Evolutionary conservation across 1,140 invertebrate species (phyloP).

Genomic region (Scaptomyza hsui): DNA sequence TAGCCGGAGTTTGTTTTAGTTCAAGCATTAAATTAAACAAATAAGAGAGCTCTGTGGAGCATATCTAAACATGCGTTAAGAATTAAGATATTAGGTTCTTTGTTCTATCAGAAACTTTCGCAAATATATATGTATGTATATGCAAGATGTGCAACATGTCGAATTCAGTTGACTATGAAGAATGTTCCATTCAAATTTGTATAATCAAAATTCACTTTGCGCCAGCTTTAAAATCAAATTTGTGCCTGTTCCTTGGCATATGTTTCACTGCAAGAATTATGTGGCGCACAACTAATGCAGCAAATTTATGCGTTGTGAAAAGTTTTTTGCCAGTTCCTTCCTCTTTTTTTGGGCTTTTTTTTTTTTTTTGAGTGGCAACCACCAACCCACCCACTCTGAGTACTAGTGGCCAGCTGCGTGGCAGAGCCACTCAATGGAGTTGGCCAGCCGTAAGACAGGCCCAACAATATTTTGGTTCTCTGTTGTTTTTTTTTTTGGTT

Average conservation of each 20-base stretch:
- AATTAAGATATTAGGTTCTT: no score
- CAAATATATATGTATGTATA: background rate
- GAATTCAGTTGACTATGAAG: background rate
- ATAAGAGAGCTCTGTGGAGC: background rate
- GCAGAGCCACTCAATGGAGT: conserved; percentile 62
- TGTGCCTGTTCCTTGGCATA: conserved; percentile 54
- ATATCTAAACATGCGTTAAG: no score
- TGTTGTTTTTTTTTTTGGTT: conserved; percentile 17
- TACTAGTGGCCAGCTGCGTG: conserved; percentile 49
- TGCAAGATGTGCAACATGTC: background rate
- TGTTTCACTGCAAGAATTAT: conserved; percentile 72
- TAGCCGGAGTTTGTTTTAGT: conserved; percentile 14
- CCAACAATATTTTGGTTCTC: conserved; percentile 57
- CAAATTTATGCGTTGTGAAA: conserved; percentile 80
- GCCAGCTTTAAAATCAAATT: conserved; percentile 71
- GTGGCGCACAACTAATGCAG: conserved; percentile 78
- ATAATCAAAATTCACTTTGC: conserved; percentile 75
- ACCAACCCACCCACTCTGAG: conserved; percentile 24
- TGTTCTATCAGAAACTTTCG: no score
- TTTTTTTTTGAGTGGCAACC: conserved; percentile 12
- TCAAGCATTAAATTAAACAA: conserved; percentile 46
- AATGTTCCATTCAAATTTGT: conserved; percentile 23
- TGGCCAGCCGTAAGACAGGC: conserved; percentile 49
- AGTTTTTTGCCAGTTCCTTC: conserved; percentile 42
- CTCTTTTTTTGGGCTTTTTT: background rate